Evolutionary conservation across 1,140 invertebrate genomes (phyloP).

Genomic region (Bicyclus anynana): DNA sequence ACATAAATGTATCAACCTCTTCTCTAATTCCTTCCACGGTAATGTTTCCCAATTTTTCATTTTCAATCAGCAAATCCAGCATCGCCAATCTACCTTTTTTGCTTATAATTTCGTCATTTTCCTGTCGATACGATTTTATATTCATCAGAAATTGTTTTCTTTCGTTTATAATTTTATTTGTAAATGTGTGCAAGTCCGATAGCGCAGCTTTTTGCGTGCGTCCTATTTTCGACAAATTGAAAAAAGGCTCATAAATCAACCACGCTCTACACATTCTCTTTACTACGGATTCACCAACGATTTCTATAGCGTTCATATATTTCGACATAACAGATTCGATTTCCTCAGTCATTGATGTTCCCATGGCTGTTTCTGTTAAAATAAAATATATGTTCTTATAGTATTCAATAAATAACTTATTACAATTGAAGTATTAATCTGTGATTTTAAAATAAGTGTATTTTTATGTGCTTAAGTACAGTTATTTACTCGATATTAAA

Average conservation of each 20-base stretch:
- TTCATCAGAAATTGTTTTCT: constrained; percentile 19
- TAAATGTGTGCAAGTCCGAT: constrained; percentile 25
- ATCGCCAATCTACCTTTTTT: constrained; percentile 82
- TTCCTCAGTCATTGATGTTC: constrained; percentile 12
- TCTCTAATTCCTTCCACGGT: constrained; percentile 79
- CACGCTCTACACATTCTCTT: constrained; percentile 16
- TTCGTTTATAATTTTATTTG: constrained; percentile 26
- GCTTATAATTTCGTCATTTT: neutral
- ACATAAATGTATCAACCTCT: constrained; percentile 87
- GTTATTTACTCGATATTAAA: too few relatives aligned
- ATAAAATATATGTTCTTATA: neutral
- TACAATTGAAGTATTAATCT: neutral
- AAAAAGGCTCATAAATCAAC: constrained; percentile 16
- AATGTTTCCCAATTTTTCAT: constrained; percentile 72
- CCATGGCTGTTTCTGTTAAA: constrained; percentile 26
- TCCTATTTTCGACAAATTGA: constrained; percentile 9
- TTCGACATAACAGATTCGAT: constrained; percentile 14
- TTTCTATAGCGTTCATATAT: constrained; percentile 22
- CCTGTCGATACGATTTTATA: neutral
- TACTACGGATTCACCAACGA: constrained; percentile 13
- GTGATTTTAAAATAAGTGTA: neutral
- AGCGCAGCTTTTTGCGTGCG: constrained; percentile 8
- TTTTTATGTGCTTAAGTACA: too few relatives aligned
- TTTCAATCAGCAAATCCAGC: constrained; percentile 86
- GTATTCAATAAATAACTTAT: neutral